These are phyloP conservation scores for Liposcelis brunnea DNA, from an alignment of 2,888 invertebrate species.

Conservation along the genomic window DNA sequence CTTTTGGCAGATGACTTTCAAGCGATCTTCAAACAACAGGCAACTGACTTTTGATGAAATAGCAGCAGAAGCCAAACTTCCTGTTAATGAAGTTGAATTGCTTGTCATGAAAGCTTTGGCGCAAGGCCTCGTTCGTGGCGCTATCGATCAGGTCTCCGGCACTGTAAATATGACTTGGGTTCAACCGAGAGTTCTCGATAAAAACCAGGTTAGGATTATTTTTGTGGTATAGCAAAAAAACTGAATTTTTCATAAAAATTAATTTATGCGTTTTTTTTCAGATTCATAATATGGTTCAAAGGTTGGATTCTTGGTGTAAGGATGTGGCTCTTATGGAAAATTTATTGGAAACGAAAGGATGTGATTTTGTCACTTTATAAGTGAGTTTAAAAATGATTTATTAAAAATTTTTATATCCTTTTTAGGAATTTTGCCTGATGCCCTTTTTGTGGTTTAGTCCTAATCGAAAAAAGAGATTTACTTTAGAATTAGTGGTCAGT, in stretches of 20 bases:
- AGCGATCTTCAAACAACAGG: slow-evolving; percentile 70
- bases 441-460: too few relatives aligned
- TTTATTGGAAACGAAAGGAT: slow-evolving; percentile 53
- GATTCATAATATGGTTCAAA: slow-evolving; percentile 52
- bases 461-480: too few relatives aligned
- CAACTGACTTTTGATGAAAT: slow-evolving; percentile 84
- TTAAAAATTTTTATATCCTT: slow-evolving; percentile 13
- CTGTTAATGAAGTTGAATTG: slow-evolving; percentile 75
- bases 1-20: slow-evolving; percentile 72
- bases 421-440: slow-evolving; percentile 12
- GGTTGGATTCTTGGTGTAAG: slow-evolving; percentile 53
- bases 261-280: slow-evolving; percentile 28
- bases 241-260: slow-evolving; percentile 2
- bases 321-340: slow-evolving; percentile 57
- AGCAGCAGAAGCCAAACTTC: slow-evolving; percentile 65
- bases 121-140: slow-evolving; percentile 81
- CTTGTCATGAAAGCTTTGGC: slow-evolving; percentile 96
- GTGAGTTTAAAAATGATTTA: slow-evolving; percentile 15
- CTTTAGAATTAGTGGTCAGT: too few relatives aligned
- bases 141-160: slow-evolving; percentile 77
- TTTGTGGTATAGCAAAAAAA: neutral
- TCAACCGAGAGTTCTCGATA: slow-evolving; percentile 62
- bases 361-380: slow-evolving; percentile 54
- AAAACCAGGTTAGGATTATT: slow-evolving; percentile 31
- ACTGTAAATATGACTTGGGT: slow-evolving; percentile 72